These are phyloP conservation scores for Psittacula cyanocephala DNA, from an alignment of 2,113 vertebrate species.

Conservation along the genomic window DNA sequence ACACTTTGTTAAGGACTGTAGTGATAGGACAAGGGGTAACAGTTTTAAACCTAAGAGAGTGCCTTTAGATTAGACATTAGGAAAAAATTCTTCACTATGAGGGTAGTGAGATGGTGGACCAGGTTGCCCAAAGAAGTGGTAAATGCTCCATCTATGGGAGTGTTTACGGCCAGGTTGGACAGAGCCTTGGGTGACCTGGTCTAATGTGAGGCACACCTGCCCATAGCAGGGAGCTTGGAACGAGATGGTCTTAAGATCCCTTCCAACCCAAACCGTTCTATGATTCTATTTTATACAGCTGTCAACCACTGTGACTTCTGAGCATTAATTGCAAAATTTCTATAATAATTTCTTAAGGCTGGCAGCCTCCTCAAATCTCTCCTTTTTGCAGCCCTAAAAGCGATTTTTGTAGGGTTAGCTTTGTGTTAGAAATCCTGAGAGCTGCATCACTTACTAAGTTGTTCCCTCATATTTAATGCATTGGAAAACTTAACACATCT, in stretches of 20 bases:
- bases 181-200: neutral
- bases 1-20: neutral
- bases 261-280: neutral
- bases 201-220: neutral
- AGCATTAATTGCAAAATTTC: neutral
- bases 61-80: neutral
- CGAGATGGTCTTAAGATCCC: neutral
- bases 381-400: neutral
- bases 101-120: neutral
- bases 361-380: neutral
- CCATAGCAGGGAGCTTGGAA: neutral
- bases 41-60: neutral
- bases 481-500: neutral
- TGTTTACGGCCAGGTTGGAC: neutral
- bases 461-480: neutral
- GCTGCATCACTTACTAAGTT: neutral
- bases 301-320: neutral
- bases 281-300: neutral
- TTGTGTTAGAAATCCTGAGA: neutral
- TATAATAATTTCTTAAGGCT: neutral
- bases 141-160: neutral
- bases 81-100: neutral
- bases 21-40: neutral
- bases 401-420: neutral
- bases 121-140: neutral